These are phyloP conservation scores for Hippocampus zosterae DNA, from an alignment of 2,113 vertebrate genomes.

Conservation along the genomic window DNA sequence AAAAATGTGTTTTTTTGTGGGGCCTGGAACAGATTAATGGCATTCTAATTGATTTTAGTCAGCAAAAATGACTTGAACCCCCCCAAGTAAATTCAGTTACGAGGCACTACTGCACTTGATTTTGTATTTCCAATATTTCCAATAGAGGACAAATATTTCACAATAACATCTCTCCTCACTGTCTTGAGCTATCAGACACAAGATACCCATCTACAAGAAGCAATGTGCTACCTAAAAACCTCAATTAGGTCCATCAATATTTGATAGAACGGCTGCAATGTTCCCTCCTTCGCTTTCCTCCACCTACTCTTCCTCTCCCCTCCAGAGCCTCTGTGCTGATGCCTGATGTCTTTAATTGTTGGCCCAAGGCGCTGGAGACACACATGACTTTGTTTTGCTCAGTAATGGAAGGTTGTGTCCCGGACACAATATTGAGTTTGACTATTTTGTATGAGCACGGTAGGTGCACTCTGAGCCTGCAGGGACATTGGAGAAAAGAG, in stretches of 20 bases:
- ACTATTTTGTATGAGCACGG: constrained; percentile 49
- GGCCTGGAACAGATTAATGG: too few species aligned
- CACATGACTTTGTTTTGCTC: constrained; percentile 73
- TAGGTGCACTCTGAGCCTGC: constrained; percentile 40
- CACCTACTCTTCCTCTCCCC: constrained; percentile 35
- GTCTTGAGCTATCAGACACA: constrained; percentile 48
- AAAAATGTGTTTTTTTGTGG: too few species aligned
- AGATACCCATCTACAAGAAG: constrained; percentile 56
- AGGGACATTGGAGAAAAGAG: constrained; percentile 9
- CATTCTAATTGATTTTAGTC: too few species aligned
- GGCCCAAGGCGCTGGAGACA: constrained; percentile 73
- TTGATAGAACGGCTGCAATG: constrained; percentile 68
- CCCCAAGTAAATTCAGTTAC: too few species aligned
- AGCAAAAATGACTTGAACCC: too few species aligned
- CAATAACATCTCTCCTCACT: constrained; percentile 50
- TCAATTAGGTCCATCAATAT: constrained; percentile 77
- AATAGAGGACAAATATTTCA: constrained; percentile 8
- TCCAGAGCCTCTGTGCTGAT: constrained; percentile 47
- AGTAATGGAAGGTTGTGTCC: constrained; percentile 72
- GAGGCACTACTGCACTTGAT: too few species aligned
- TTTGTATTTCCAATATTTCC: not conserved
- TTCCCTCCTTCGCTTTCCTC: constrained; percentile 32
- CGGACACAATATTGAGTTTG: constrained; percentile 68
- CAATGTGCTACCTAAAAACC: constrained; percentile 71
- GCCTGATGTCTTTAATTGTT: constrained; percentile 74